phyloP scores from a whole-genome alignment of 2,888 invertebrate genomes.

The Sacculina carcini region DNA sequence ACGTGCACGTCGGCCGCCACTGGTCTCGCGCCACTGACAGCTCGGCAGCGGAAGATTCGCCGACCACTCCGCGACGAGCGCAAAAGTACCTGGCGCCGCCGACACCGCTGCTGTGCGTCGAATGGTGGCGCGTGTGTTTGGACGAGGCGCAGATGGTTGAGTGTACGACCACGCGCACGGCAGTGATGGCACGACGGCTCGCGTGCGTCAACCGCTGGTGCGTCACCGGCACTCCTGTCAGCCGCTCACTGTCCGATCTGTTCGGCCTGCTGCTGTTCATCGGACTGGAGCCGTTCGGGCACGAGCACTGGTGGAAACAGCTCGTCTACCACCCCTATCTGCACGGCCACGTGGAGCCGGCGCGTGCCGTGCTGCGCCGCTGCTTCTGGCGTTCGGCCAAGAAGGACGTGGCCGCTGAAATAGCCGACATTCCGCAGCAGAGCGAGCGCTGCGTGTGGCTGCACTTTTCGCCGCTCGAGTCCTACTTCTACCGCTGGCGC shows the following conservation, averaged over 20 bases:
- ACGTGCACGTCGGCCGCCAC: conserved; percentile 26
- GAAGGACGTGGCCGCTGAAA: conserved; percentile 34
- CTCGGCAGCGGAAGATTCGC: background rate
- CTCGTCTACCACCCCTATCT: conserved; percentile 27
- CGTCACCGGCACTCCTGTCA: conserved; percentile 44
- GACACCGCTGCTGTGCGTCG: conserved; percentile 36
- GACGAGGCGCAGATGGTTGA: conserved; percentile 63
- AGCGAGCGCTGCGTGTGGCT: conserved; percentile 27
- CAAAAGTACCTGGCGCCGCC: conserved; percentile 33
- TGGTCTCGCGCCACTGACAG: conserved; percentile 19
- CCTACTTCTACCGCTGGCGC: conserved; percentile 39
- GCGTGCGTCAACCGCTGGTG: conserved; percentile 39
- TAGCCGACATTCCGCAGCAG: conserved; percentile 15
- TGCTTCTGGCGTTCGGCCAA: conserved; percentile 44
- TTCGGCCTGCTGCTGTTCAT: conserved; percentile 32
- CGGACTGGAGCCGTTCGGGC: conserved; percentile 29
- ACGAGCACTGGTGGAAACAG: conserved; percentile 25
- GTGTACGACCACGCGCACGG: conserved; percentile 27
- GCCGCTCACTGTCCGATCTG: conserved; percentile 26
- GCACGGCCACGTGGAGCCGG: conserved; percentile 22
- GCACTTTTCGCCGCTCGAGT: conserved; percentile 41
- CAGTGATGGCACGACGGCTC: conserved; percentile 33
- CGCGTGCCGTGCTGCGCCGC: conserved; percentile 27
- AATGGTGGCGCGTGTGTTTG: conserved; percentile 49
- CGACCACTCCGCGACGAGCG: conserved; percentile 25